These are phyloP conservation scores for Panagrolaimus sp. DNA, from an alignment of 1,140 invertebrate genomes.

Conservation along the genomic window DNA sequence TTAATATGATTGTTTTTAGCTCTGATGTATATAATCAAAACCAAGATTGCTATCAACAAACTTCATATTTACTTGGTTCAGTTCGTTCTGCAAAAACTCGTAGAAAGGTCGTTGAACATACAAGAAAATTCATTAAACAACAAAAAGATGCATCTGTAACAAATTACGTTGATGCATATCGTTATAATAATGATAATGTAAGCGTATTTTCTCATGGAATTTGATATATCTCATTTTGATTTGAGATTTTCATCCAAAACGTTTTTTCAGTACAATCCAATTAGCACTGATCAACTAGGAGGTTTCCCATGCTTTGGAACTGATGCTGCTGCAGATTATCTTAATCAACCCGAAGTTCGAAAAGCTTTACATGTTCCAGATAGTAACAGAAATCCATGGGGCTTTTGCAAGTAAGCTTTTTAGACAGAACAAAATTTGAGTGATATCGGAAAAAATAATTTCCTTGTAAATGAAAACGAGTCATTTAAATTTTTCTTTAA, in stretches of 20 bases:
- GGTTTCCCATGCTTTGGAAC: conserved; percentile 60
- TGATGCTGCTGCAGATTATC: conserved; percentile 51
- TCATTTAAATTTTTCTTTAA: too few species aligned
- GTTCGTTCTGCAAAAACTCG: background rate
- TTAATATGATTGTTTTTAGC: background rate
- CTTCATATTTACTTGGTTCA: conserved; percentile 21
- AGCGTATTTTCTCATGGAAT: background rate
- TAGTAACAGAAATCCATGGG: background rate
- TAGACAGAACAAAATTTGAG: too few species aligned
- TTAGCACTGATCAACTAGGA: conserved; percentile 18
- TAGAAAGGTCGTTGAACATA: background rate
- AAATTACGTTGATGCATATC: background rate
- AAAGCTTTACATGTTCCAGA: conserved; percentile 59
- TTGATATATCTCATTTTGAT: too few species aligned
- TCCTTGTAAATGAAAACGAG: too few species aligned
- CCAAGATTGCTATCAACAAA: conserved; percentile 42
- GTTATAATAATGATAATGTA: conserved; percentile 3
- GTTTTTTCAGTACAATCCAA: conserved; percentile 13
- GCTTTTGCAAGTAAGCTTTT: background rate
- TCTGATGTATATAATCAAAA: conserved; percentile 43
- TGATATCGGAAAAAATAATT: too few species aligned
- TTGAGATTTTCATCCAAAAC: too few species aligned
- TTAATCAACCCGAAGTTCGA: conserved; percentile 58
- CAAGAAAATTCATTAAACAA: background rate
- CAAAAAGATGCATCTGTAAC: background rate